Evolutionary conservation across 1,140 invertebrate species (phyloP).

Genomic region (Dendroctonus ponderosae): DNA sequence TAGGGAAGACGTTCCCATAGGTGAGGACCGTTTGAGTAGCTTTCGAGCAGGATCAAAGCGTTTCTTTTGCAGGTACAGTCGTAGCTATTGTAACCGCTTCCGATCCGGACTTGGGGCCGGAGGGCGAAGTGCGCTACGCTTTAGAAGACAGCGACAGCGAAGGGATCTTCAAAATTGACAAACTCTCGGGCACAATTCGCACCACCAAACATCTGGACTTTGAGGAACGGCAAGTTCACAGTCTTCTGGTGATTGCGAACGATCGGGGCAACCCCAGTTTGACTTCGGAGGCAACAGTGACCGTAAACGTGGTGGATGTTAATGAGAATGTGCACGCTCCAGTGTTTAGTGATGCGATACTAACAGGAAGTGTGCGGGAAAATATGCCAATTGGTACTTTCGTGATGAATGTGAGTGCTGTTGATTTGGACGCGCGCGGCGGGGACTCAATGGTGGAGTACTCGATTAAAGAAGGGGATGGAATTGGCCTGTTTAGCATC

Average conservation of each 20-base stretch:
- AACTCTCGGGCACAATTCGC: slow-evolving; percentile 78
- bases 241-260: slow-evolving; percentile 76
- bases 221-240: slow-evolving; percentile 82
- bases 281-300: slow-evolving; percentile 70
- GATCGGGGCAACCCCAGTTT: slow-evolving; percentile 76
- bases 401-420: slow-evolving; percentile 73
- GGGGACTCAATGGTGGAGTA: slow-evolving; percentile 80
- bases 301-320: slow-evolving; percentile 89
- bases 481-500: slow-evolving; percentile 87
- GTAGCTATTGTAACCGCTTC: slow-evolving; percentile 81
- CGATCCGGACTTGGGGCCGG: slow-evolving; percentile 81
- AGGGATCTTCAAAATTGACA: slow-evolving; percentile 71
- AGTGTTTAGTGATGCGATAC: slow-evolving; percentile 78
- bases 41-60: not conserved
- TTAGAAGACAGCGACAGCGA: slow-evolving; percentile 69
- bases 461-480: slow-evolving; percentile 83
- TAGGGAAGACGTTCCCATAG: slow-evolving; percentile 86
- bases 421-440: slow-evolving; percentile 74
- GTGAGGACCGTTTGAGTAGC: slow-evolving; percentile 45
- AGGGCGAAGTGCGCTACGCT: slow-evolving; percentile 73
- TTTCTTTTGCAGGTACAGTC: slow-evolving; percentile 56
- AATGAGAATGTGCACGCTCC: slow-evolving; percentile 88
- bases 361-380: slow-evolving; percentile 68
- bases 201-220: slow-evolving; percentile 77
- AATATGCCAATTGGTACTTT: slow-evolving; percentile 72